Conservation (phyloP, 2,113 vertebrate species). For the Oncorhynchus kisutch region DNA sequence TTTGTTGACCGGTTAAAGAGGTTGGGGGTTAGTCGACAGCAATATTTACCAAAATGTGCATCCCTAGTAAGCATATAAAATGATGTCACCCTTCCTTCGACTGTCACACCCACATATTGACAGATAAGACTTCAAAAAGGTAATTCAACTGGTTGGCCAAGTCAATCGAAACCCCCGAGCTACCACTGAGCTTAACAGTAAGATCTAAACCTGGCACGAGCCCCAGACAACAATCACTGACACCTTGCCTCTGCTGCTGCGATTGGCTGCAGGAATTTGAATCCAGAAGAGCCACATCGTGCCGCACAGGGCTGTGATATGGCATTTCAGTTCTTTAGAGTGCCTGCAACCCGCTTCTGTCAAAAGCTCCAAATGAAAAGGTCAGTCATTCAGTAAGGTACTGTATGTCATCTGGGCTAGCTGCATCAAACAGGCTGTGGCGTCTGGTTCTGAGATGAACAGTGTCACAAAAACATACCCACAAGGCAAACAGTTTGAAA, state of each 20-base stretch:
- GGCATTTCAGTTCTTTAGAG: conserved; percentile 30
- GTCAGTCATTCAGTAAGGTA: not conserved
- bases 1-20: too few relatives aligned
- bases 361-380: not conserved
- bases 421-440: not conserved
- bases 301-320: conserved; percentile 30
- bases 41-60: too few relatives aligned
- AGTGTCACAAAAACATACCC: not conserved
- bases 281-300: conserved; percentile 1
- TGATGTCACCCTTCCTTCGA: too few relatives aligned
- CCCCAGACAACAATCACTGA: conserved; percentile 38
- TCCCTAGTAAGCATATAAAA: too few relatives aligned
- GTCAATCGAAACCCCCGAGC: conserved; percentile 38
- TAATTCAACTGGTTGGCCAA: conserved; percentile 2
- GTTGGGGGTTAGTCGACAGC: too few relatives aligned
- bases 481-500: not conserved
- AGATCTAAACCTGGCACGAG: conserved; percentile 33
- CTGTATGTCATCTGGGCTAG: not conserved
- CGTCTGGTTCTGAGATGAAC: not conserved
- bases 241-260: conserved; percentile 20
- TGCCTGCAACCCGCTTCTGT: not conserved
- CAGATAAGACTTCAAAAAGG: not conserved
- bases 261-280: conserved; percentile 1
- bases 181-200: conserved; percentile 35
- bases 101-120: not conserved